Base-by-base conservation (phyloP, 2,797 vertebrate genomes). In the Loris lydekkerianus region DNA sequence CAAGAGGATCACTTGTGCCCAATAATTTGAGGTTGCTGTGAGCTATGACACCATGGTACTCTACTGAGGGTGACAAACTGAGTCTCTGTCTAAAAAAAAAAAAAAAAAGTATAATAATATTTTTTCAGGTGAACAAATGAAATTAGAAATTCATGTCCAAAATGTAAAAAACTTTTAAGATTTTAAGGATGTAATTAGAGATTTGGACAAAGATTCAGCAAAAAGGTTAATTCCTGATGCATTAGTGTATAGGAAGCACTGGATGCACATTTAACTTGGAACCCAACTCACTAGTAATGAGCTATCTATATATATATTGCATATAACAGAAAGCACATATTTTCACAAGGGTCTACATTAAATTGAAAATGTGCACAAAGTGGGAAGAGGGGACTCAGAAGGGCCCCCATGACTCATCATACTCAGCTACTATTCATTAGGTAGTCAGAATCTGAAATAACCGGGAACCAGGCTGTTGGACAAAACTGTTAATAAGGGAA, bases 91-190 rank as follows among this genome's bases (percentile, higher is more conserved):
- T 53, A 14, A 10, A 46, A 46, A 46, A 46, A 46, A 53, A 90
- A 94, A 89, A 77, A n/a, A 61, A 70, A 72, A 63, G 63, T 34
- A 70, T 25, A 15, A 94, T 75, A 56, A 21, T 10, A 73, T 89
- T 69, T 61, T 94, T 94, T 94, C 34, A 72, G 72, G 21, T 78
- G 43, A 85, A 78, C 53, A 63, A 82, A 81, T 80, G 40, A 70
- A 13, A n/a, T 21, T 72, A 18, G 5, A 29, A 80, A 93, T 72
- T 70, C 14, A 65, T 34, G n/a, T 5, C 37, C 40, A 81, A 77
- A 90, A 78, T 58, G 37, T 60, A 77, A 80, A 80, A 89, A 40
- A 3, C 17, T 34, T 60, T 40, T 25, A 78, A 69, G 31, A 94
- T 76, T 58, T 49, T 60, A 84, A 86, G 78, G 14, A 56, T 15